A percentile compares a stretch with the other conserved stretches of the same genome.
These are phyloP conservation scores for Entosphenus tridentatus DNA, from an alignment of 2,113 vertebrate genomes.

Conservation along the genomic window DNA sequence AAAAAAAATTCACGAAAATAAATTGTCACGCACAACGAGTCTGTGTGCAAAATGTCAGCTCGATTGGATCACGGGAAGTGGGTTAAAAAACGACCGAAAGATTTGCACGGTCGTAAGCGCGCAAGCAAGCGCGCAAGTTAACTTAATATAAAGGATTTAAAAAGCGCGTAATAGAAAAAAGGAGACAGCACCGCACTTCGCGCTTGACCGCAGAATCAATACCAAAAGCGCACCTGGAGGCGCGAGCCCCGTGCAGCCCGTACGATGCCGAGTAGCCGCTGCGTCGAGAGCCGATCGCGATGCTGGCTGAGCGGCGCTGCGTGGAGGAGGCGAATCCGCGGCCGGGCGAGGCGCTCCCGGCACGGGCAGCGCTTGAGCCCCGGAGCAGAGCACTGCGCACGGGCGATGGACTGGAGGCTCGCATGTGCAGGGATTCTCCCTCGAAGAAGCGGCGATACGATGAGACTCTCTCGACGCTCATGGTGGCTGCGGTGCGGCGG, in stretches of 20 bases:
- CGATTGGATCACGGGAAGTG: no score
- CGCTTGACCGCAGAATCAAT: conserved; percentile 16
- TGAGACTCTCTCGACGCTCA: conserved; percentile 23
- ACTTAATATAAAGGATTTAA: no score
- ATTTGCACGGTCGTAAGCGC: no score
- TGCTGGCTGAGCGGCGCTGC: no score
- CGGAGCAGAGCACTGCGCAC: not conserved
- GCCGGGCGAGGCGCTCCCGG: not conserved
- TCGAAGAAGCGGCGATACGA: conserved; percentile 34
- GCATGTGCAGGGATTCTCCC: conserved; percentile 12
- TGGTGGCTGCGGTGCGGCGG: not conserved
- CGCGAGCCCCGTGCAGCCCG: conserved; percentile 30
- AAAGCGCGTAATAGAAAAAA: no score
- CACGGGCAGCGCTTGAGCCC: not conserved
- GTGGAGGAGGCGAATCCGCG: not conserved
- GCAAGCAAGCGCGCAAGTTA: no score
- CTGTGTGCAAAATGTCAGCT: no score
- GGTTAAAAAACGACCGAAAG: no score
- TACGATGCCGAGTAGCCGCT: conserved; percentile 15
- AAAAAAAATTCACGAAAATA: no score
- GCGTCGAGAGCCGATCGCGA: conserved; percentile 7
- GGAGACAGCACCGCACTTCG: conserved; percentile 20
- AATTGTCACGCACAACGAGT: no score
- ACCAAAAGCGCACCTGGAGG: conserved; percentile 16
- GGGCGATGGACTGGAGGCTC: not conserved